These are phyloP conservation scores for Triops cancriformis DNA, from an alignment of 1,140 invertebrate species.

Conservation along the genomic window DNA sequence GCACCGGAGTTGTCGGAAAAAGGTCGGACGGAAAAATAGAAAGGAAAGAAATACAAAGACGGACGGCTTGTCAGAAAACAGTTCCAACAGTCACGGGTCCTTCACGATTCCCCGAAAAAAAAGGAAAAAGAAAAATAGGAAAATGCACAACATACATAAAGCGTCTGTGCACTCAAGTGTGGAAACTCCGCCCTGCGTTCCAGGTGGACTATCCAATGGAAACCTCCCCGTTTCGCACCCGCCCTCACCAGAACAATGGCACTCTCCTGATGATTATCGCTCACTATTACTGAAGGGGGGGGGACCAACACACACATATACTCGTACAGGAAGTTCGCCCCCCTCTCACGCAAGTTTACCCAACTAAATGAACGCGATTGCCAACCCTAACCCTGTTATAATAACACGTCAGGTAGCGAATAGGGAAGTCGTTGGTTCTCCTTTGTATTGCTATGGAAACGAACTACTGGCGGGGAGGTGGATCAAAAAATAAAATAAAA, in stretches of 20 bases:
- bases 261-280: not conserved
- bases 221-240: not conserved
- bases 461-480: too few relatives aligned
- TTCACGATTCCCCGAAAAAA: too few relatives aligned
- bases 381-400: not conserved
- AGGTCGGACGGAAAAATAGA: not conserved
- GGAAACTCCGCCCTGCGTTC: not conserved
- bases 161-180: not conserved
- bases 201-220: not conserved
- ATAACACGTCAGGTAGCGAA: not conserved
- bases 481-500: too few relatives aligned
- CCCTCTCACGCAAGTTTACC: not conserved
- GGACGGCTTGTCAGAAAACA: not conserved
- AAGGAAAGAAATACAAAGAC: not conserved
- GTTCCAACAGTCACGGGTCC: not conserved
- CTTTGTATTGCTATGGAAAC: not conserved
- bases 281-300: not conserved
- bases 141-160: not conserved
- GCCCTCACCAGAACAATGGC: constrained; percentile 1
- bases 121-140: too few relatives aligned
- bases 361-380: not conserved
- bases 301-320: not conserved
- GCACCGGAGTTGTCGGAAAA: not conserved
- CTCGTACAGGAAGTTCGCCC: not conserved
- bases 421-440: not conserved